phyloP scores from a whole-genome alignment of 1,140 invertebrate species.

The Caenorhabditis remanei region DNA sequence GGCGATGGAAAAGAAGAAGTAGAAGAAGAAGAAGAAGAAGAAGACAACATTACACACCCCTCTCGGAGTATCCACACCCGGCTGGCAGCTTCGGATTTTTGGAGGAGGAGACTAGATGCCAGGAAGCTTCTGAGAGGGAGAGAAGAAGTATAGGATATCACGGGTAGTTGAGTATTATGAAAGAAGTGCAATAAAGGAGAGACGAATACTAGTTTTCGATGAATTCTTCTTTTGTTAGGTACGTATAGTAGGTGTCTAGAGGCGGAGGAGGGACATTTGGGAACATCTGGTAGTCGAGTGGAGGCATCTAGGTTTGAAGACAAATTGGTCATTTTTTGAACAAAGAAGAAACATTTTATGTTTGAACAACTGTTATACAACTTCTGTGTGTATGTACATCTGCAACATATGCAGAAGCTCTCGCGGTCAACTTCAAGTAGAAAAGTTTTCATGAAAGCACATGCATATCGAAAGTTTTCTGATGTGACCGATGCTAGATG shows the following conservation, averaged over 20 bases:
- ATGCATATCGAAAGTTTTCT: too few relatives aligned
- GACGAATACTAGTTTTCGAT: constrained; percentile 21
- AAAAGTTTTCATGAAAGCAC: too few relatives aligned
- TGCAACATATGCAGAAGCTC: too few relatives aligned
- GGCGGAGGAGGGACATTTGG: not conserved
- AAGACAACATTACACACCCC: constrained; percentile 50
- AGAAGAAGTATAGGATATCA: constrained; percentile 50
- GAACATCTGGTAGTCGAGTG: constrained; percentile 10
- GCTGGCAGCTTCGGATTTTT: constrained; percentile 36
- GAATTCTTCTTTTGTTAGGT: not conserved
- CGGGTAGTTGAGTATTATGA: constrained; percentile 49
- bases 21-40: constrained; percentile 32
- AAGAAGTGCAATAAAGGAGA: constrained; percentile 10
- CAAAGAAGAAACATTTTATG: too few relatives aligned
- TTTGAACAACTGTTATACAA: too few relatives aligned
- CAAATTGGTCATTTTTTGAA: too few relatives aligned
- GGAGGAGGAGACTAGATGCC: not conserved
- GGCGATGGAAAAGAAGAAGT: not conserved
- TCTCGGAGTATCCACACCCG: not conserved
- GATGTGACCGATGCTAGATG: too few relatives aligned
- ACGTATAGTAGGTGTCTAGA: not conserved
- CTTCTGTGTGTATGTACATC: too few relatives aligned
- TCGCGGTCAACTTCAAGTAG: too few relatives aligned
- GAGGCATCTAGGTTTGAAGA: not conserved
- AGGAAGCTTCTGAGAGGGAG: constrained; percentile 28